phyloP scores from a whole-genome alignment of 2,888 invertebrate genomes.

The Rhamphomyia laevipes region DNA sequence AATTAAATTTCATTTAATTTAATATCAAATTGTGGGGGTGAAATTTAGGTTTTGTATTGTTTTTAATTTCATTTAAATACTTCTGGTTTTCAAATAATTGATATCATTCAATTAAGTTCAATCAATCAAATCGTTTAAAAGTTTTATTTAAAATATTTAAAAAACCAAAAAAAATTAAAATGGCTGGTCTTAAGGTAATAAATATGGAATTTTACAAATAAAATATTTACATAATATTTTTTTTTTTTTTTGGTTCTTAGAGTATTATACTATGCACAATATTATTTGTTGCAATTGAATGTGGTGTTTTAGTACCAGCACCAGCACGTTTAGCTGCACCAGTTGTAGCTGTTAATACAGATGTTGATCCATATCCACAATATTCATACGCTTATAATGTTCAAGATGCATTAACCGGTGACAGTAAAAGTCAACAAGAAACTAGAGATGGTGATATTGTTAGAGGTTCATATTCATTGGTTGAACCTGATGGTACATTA shows the following conservation, averaged over 20 bases:
- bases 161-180: not conserved
- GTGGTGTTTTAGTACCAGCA: not conserved
- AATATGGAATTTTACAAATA: not conserved
- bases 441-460: conserved; percentile 50
- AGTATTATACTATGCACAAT: not conserved
- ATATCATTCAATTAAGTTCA: not conserved
- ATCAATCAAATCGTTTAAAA: not conserved
- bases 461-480: conserved; percentile 32
- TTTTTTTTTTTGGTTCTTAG: not conserved
- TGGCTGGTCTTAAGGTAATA: not conserved
- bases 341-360: conserved; percentile 21
- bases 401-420: conserved; percentile 52
- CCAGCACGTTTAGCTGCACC: conserved; percentile 18
- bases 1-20: no score
- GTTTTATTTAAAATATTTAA: not conserved
- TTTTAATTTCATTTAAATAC: no score
- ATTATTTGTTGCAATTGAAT: not conserved
- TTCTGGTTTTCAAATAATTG: not conserved
- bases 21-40: no score
- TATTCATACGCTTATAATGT: conserved; percentile 59
- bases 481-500: conserved; percentile 30
- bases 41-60: no score
- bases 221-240: not conserved
- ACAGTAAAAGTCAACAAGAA: conserved; percentile 44
- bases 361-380: conserved; percentile 40